Base-by-base conservation (phyloP, 2,797 vertebrate genomes). In the Amniataba percoides region DNA sequence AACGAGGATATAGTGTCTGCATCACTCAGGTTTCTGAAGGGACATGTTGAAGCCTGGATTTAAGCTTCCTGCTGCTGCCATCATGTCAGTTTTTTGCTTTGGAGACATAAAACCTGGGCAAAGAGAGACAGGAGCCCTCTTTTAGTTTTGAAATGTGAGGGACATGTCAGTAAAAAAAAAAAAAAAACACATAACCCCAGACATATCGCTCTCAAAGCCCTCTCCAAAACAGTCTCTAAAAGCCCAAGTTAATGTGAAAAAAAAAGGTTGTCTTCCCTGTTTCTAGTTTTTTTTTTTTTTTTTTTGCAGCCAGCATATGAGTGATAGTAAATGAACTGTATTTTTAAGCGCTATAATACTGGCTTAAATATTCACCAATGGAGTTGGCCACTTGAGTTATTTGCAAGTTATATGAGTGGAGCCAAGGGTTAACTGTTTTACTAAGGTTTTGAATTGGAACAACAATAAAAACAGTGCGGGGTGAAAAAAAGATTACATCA, bases 141-240 rank as follows among this genome's bases (percentile, higher is more conserved):
- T 21, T 66, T 3, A 49, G 58, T 61, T 65, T n/a, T 74, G 25
- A 61, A 56, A 45, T 61, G 34, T 18, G 27, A 55, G 13, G 61
- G 55, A 69, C 36, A 58, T 52, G 72, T 71, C 80, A 79, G 59
- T 81, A 66, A 74, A 34, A 58, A 49, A 13, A 66, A 74, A 34
- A 58, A 49, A 13, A 65, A 71, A 31, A 31, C 27, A 61, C 42
- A 23, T 36, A 43, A 27, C 42, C 4, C 19, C 43, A 34, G 55
- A 67, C 39, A n/a, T 10, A 53, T 19, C 4, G 5, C 49, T 34
- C 46, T 62, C 34, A 27, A 39, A 70, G 34, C 42, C 9, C 2
- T 21, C 39, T 59, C 19, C 23, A 18, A 10, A 31, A 27, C 23
- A 13, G 46, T 31, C 36, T 58, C 3, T 4, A 2, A 59, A 51